Evolutionary conservation across 2,113 vertebrate species (phyloP), one percentile per base, ranked within the genome.

Genomic region (Hassar affinis): DNA sequence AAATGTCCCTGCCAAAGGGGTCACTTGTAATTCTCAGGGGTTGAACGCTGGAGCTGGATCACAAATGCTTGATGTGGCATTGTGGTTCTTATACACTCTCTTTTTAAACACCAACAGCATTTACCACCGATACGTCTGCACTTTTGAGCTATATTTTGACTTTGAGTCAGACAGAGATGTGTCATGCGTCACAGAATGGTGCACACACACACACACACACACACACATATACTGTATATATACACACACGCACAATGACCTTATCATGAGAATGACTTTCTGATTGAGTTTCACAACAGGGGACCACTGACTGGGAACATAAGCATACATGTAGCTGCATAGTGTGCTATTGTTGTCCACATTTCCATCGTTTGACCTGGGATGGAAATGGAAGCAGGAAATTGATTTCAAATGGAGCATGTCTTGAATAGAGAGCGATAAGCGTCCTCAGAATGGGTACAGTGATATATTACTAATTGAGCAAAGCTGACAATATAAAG

Each of bases 311-410:
- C 49, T 78, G 62, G 82, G 82, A 83, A 83, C 74, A 54, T 57
- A 78, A 84, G 78, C 51, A 38, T 69, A 35, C 64, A 69, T 57
- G 38, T 7, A 49, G 42, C 61, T 42, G 52, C n/a, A 42, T 9
- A 52, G n/a, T 45, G 62, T 54, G 82, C 82, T 78, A 78, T 84
- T 84, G 61, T 78, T 45, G 75, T 68, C 51, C 20, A 17, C 10
- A 49, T 68, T 79, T 69, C 75, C 82, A 69, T 59, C 49, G 27
- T 78, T 84, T 56, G 54, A 69, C 82, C 64, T 57, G 75, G 30
- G 62, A 84, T 84, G 82, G 75, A 75, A 84, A 84, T 59, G 75
- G 82, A 83, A 78, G 82, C 72, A 68, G 82, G 82, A 78, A 66
- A 77, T 56, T n/a, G 33, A 78, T 68, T 54, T 66, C 38, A 56